A percentile compares a stretch with the other conserved stretches of the same genome.
Evolutionary conservation across 2,113 vertebrate species (phyloP).

Genomic region (Elachura formosa): DNA sequence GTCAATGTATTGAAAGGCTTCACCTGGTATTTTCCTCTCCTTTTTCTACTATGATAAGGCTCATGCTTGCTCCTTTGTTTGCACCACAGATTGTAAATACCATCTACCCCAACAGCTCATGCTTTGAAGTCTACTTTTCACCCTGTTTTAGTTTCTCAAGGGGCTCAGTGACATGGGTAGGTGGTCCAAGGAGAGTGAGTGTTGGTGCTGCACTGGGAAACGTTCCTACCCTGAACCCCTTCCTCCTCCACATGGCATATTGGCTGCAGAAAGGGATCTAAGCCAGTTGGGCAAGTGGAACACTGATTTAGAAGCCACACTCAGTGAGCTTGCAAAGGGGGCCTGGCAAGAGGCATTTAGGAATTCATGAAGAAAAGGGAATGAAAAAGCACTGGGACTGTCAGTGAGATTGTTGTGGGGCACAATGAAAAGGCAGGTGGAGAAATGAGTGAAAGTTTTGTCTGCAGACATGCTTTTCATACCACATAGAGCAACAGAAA

Average conservation of each 20-base stretch:
- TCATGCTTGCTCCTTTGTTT: not conserved
- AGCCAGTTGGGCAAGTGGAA: not conserved
- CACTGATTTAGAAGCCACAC: not conserved
- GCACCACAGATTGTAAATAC: not conserved
- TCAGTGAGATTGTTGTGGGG: not conserved
- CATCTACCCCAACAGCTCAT: not conserved
- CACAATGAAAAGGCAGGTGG: not conserved
- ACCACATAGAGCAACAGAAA: not conserved
- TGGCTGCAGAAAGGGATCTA: not conserved
- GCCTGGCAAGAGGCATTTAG: not conserved
- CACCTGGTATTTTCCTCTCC: not conserved
- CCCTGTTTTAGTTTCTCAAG: not conserved
- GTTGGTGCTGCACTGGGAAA: not conserved
- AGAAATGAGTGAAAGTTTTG: conserved; percentile 10
- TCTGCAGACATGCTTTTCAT: conserved; percentile 3
- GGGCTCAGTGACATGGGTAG: rapidly evolving
- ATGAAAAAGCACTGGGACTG: not conserved
- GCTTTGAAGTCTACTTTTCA: not conserved
- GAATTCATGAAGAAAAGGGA: not conserved
- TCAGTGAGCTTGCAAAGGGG: not conserved
- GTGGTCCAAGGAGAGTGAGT: rapidly evolving
- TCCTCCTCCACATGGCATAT: not conserved
- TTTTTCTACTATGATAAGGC: not conserved
- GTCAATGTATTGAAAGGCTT: not conserved
- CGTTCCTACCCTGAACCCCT: not conserved